A percentile compares a stretch with the other conserved stretches of the same genome.
phyloP scores from a whole-genome alignment of 92 coral and sea anemone species.

The Heteractis magnifica region DNA sequence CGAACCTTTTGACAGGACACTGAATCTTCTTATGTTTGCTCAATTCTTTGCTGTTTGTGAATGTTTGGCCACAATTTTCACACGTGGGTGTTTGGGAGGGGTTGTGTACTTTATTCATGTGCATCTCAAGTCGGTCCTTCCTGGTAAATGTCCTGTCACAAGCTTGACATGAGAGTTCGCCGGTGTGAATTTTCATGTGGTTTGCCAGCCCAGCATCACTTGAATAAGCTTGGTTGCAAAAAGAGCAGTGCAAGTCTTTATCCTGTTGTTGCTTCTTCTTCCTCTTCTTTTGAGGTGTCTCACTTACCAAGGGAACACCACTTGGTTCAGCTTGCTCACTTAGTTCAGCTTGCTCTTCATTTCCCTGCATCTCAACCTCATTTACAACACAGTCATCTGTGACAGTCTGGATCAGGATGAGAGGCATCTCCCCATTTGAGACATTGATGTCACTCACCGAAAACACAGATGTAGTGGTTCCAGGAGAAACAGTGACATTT shows the following conservation, averaged over 20 bases:
- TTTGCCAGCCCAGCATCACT: conserved; percentile 2
- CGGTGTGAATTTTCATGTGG: conserved; percentile 16
- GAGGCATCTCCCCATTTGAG: neutral
- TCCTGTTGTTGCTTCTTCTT: neutral
- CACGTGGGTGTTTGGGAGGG: neutral
- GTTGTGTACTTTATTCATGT: neutral
- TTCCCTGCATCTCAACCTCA: neutral
- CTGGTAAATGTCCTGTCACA: conserved; percentile 18
- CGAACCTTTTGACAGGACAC: conserved; percentile 13
- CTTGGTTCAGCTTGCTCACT: conserved; percentile 1
- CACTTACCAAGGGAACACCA: neutral
- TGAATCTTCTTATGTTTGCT: neutral
- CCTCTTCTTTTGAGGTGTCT: neutral
- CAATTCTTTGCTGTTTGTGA: neutral
- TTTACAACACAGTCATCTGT: conserved; percentile 9
- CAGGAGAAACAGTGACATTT: neutral
- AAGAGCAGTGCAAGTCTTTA: conserved; percentile 15
- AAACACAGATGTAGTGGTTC: conserved; percentile 17
- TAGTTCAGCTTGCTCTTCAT: neutral
- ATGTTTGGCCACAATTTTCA: conserved; percentile 7
- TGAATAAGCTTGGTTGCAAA: conserved; percentile 13
- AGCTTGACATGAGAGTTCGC: conserved; percentile 1
- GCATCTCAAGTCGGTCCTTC: conserved; percentile 1
- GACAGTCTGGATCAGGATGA: conserved; percentile 14
- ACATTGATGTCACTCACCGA: conserved; percentile 14